Conservation (phyloP, 2,113 vertebrate genomes). For the Menidia beryllina region DNA sequence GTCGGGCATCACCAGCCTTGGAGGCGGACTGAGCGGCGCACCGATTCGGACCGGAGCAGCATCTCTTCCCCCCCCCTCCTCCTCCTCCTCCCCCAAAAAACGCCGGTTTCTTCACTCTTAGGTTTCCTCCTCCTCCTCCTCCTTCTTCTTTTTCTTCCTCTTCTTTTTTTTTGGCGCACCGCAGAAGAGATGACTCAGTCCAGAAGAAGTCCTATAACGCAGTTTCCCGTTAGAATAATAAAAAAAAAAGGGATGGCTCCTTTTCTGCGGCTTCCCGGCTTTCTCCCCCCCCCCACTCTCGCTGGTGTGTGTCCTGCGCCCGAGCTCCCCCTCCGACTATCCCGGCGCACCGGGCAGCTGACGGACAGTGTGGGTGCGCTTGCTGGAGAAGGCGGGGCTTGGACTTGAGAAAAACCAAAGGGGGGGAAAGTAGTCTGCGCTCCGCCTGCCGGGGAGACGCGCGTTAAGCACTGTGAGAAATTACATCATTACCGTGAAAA, state of each 20-base stretch:
- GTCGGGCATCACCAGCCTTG: slow-evolving; percentile 74
- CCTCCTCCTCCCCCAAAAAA: slow-evolving; percentile 30
- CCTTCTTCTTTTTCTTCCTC: slow-evolving; percentile 33
- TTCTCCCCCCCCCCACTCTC: slow-evolving; percentile 3
- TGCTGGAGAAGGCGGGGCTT: slow-evolving; percentile 78
- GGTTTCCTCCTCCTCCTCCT: slow-evolving; percentile 49
- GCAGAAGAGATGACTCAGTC: background rate
- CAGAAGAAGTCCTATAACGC: background rate
- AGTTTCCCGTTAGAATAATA: background rate
- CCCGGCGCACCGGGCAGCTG: slow-evolving; percentile 22
- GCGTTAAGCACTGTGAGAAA: slow-evolving; percentile 9
- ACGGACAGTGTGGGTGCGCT: slow-evolving; percentile 71
- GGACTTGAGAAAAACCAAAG: slow-evolving; percentile 66
- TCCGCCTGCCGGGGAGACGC: slow-evolving; percentile 38
- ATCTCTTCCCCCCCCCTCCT: slow-evolving; percentile 50
- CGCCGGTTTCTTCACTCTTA: slow-evolving; percentile 41
- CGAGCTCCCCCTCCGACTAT: background rate
- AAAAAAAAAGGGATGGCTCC: background rate
- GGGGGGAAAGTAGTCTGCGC: slow-evolving; percentile 69
- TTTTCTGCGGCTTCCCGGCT: background rate
- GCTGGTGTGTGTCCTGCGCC: slow-evolving; percentile 14
- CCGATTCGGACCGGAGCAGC: slow-evolving; percentile 70
- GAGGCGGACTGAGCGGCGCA: slow-evolving; percentile 64
- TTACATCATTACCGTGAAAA: slow-evolving; percentile 26
- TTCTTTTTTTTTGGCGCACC: slow-evolving; percentile 19